These are phyloP conservation scores for Griposia aprilina DNA, from an alignment of 2,888 invertebrate genomes.

Conservation along the genomic window DNA sequence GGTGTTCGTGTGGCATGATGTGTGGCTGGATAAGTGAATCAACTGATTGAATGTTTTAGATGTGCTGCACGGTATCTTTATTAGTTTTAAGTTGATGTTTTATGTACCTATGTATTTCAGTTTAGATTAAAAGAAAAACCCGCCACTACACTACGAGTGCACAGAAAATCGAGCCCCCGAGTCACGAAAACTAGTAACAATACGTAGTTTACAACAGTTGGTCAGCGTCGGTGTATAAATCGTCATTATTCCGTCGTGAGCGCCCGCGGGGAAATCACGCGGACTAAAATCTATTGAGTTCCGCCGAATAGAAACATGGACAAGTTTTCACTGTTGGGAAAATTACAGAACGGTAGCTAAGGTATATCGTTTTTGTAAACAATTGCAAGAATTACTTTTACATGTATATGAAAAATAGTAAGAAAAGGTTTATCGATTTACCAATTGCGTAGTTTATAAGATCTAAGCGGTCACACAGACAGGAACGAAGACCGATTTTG, in stretches of 20 bases:
- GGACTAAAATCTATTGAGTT: slow-evolving; percentile 17
- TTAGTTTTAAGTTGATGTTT: neutral
- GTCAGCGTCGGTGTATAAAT: slow-evolving; percentile 9
- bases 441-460: no score
- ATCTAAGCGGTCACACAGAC: no score
- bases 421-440: neutral
- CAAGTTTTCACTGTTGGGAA: neutral
- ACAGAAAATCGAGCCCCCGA: no score
- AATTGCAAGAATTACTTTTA: neutral
- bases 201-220: neutral
- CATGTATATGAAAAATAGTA: neutral
- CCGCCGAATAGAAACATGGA: neutral
- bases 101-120: no score
- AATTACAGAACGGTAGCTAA: neutral
- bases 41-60: neutral
- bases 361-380: no score
- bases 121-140: neutral
- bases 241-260: neutral
- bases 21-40: neutral
- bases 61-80: neutral
- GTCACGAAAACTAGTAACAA: neutral
- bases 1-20: neutral
- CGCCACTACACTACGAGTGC: no score
- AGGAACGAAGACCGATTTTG: no score
- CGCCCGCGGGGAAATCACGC: slow-evolving; percentile 28